Evolutionary conservation across 2,888 invertebrate genomes (phyloP), one percentile per base, ranked within the genome.

Genomic region (Fragum whitleyi): DNA sequence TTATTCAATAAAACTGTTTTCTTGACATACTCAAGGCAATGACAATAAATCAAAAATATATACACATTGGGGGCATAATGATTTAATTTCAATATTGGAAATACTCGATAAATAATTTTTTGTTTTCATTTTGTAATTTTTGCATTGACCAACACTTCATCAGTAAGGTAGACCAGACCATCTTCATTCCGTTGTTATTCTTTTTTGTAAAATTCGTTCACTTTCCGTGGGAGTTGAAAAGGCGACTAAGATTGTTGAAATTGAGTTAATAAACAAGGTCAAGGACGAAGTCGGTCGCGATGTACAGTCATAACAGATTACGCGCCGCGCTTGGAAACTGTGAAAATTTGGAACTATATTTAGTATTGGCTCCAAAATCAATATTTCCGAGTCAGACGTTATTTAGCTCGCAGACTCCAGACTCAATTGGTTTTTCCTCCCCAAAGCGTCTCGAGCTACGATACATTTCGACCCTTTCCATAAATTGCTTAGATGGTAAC

Each of bases 261-360:
- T 5, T 32, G 32, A 61, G 32, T 32, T 61, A 61, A 61, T 2
- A 19, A 61, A 36, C 6, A 61, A 32, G 7, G 32, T n/a, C 61
- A 61, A 61, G 29, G 28, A 19, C 61, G 26, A 61, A 6, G 26
- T 32, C 62, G 36, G 36, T 29, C 61, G 9, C 59, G 26, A 7
- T 32, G 61, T 61, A 61, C 61, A 61, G 61, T 61, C 61, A 61
- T 61, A 61, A 47, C n/a, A 47, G 19, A n/a, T 65, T 65, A 65
- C 65, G 36, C 36, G 65, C 65, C 23, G n/a, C 65, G 65, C 65
- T 65, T 65, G 26, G 65, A 65, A 65, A 65, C 65, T 65, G 65
- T 23, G 26, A 65, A 42, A 65, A 21, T 65, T 65, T n/a, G 39
- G 65, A 11, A 23, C 65, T 65, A 65, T 65, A 36, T 65, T 65